Percentiles rank a stretch among this genome's conserved stretches.
Conservation (phyloP, 2,113 vertebrate species). For the Suncus etruscus region DNA sequence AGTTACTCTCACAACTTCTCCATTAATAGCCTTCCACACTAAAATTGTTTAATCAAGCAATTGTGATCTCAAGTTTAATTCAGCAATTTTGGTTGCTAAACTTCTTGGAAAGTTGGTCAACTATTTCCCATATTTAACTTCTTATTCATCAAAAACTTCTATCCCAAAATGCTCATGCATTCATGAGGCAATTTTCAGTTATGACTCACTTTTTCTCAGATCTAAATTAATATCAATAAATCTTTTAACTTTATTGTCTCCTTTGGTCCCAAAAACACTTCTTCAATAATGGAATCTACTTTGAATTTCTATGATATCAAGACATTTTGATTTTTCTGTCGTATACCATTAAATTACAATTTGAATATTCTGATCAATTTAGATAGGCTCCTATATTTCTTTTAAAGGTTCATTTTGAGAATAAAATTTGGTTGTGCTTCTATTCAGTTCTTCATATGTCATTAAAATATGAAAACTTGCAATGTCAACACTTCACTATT, state of each 20-base stretch:
- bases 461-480: background rate
- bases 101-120: too few species aligned
- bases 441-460: background rate
- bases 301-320: background rate
- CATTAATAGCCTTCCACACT: background rate
- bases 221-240: background rate
- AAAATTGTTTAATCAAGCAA: too few species aligned
- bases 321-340: background rate
- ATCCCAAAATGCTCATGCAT: background rate
- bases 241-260: background rate
- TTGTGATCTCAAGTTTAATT: too few species aligned
- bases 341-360: too few species aligned
- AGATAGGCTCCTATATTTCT: background rate
- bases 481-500: background rate
- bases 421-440: background rate
- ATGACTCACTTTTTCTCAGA: background rate
- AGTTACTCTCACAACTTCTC: background rate
- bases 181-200: background rate
- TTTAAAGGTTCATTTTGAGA: background rate
- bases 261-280: background rate
- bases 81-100: background rate
- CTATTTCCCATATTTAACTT: background rate
- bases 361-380: background rate
- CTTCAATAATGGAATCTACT: background rate
- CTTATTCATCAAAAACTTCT: background rate